Evolutionary conservation across 2,888 invertebrate genomes (phyloP).

Genomic region (Ceramica pisi): DNA sequence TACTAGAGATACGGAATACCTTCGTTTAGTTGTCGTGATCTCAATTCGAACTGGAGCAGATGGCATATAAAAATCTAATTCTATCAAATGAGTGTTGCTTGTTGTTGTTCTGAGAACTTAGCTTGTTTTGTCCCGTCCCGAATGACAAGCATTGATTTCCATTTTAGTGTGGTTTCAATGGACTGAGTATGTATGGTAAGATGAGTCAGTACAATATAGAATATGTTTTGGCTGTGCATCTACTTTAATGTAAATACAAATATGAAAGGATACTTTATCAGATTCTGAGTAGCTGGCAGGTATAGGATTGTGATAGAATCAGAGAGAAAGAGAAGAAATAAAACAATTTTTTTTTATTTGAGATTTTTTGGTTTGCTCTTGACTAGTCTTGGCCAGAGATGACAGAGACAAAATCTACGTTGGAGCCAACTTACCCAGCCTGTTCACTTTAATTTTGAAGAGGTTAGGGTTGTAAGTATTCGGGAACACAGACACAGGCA

Average conservation of each 20-base stretch:
- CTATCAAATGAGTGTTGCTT: constrained; percentile 22
- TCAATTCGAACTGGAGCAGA: constrained; percentile 34
- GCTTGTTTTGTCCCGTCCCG: constrained; percentile 12
- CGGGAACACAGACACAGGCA: too few relatives aligned
- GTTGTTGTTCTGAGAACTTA: constrained; percentile 21
- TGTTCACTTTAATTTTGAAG: too few relatives aligned
- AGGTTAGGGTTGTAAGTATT: too few relatives aligned
- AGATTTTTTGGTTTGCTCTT: too few relatives aligned
- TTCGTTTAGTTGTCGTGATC: constrained; percentile 39
- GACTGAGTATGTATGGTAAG: not conserved
- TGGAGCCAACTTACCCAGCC: too few relatives aligned
- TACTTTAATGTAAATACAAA: not conserved
- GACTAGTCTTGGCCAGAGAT: too few relatives aligned
- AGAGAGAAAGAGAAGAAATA: too few relatives aligned
- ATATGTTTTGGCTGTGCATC: not conserved
- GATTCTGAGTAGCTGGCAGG: too few relatives aligned
- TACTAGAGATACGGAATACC: constrained; percentile 39
- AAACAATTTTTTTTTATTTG: too few relatives aligned
- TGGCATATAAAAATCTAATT: constrained; percentile 41
- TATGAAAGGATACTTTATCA: not conserved
- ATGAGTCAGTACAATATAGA: not conserved
- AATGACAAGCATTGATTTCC: constrained; percentile 9
- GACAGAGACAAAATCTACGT: too few relatives aligned
- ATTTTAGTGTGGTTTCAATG: constrained; percentile 18
- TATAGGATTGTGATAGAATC: too few relatives aligned